Conservation (phyloP, 2,797 vertebrate species). For the Anniella stebbinsi region DNA sequence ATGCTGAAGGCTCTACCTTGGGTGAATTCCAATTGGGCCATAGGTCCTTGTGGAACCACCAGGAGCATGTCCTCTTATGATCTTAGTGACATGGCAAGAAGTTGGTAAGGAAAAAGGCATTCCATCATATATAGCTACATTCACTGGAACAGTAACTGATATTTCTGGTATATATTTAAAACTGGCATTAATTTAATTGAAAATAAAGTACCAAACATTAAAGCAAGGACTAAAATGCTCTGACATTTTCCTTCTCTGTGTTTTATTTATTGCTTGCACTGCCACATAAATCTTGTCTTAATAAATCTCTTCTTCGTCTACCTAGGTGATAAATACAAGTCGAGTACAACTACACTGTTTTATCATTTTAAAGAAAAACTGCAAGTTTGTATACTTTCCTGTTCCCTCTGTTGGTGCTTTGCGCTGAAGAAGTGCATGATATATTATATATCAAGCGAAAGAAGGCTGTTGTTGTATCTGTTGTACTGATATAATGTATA, state of each 20-base stretch:
- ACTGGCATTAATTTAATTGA: neutral
- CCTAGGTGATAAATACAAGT: slow-evolving; percentile 60
- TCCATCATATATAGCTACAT: neutral
- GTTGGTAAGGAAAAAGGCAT: too few relatives aligned
- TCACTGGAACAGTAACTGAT: neutral
- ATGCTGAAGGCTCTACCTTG: too few relatives aligned
- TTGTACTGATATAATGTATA: slow-evolving; percentile 45
- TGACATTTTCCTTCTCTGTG: slow-evolving; percentile 36
- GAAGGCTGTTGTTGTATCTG: slow-evolving; percentile 43
- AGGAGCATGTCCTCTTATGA: too few relatives aligned
- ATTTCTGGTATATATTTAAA: neutral
- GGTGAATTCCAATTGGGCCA: too few relatives aligned
- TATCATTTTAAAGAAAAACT: slow-evolving; percentile 52
- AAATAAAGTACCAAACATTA: slow-evolving; percentile 38
- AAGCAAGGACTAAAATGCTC: slow-evolving; percentile 43
- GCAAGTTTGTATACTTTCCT: slow-evolving; percentile 48
- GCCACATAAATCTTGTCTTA: slow-evolving; percentile 51
- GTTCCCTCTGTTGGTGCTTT: slow-evolving; percentile 34
- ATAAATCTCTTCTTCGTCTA: slow-evolving; percentile 60
- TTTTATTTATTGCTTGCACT: slow-evolving; percentile 55
- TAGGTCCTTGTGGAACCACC: too few relatives aligned
- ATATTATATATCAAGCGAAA: slow-evolving; percentile 42
- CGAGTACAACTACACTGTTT: slow-evolving; percentile 33
- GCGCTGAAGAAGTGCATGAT: slow-evolving; percentile 42
- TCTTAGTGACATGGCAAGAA: too few relatives aligned